Conservation (phyloP, 2,797 vertebrate genomes). For the Gephyroberyx darwinii region DNA sequence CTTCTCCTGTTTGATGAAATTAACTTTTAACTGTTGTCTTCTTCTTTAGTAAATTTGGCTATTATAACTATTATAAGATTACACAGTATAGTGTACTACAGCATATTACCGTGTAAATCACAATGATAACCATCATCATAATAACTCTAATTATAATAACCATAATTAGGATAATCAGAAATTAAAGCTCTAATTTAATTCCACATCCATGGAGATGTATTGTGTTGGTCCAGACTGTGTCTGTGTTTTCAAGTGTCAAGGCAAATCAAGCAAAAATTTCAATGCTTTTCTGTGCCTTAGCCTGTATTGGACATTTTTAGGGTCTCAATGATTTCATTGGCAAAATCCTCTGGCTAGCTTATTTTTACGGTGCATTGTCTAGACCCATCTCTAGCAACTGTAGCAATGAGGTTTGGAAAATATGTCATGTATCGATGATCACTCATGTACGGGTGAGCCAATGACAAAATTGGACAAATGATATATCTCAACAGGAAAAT, state of each 20-base stretch:
- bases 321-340: too few species aligned
- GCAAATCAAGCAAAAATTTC: neutral
- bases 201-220: slow-evolving; percentile 1
- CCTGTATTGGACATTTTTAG: too few species aligned
- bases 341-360: neutral
- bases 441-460: neutral
- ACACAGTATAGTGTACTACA: slow-evolving; percentile 25
- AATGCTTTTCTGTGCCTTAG: neutral
- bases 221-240: neutral
- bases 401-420: neutral
- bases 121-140: slow-evolving; percentile 22
- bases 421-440: neutral
- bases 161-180: slow-evolving; percentile 37
- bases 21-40: neutral
- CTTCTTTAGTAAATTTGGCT: slow-evolving; percentile 24
- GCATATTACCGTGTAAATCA: slow-evolving; percentile 27
- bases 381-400: neutral
- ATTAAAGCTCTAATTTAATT: slow-evolving; percentile 21
- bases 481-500: too few species aligned
- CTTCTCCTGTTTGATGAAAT: slow-evolving; percentile 21
- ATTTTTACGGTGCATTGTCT: neutral
- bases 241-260: neutral
- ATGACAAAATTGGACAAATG: neutral
- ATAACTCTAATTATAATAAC: slow-evolving; percentile 28
- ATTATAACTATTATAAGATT: slow-evolving; percentile 35